A percentile compares a stretch with the other conserved stretches of the same genome.
phyloP scores from a whole-genome alignment of 2,797 vertebrate genomes.

The Helicolenus hilgendorfi region DNA sequence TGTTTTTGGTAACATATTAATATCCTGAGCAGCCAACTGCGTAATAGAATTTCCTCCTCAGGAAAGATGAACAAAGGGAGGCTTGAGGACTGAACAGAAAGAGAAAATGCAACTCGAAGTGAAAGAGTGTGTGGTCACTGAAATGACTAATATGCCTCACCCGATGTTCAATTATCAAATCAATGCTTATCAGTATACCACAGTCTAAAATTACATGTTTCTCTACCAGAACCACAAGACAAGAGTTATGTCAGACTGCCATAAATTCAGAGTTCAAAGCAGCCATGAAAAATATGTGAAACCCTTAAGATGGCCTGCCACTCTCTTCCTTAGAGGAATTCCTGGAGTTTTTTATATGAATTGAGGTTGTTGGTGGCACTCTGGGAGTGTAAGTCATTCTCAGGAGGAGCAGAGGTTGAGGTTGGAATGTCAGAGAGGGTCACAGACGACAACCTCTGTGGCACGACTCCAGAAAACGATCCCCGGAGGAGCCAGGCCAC shows the following conservation, averaged over 20 bases:
- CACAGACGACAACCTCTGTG: conserved; percentile 82
- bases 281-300: conserved; percentile 39
- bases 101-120: conserved; percentile 49
- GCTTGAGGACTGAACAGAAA: conserved; percentile 38
- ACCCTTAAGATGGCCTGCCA: conserved; percentile 5
- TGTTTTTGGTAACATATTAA: conserved; percentile 1
- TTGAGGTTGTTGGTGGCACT: conserved; percentile 51
- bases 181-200: conserved; percentile 44
- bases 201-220: conserved; percentile 22
- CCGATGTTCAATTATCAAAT: conserved; percentile 30
- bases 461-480: conserved; percentile 64
- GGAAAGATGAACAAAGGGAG: conserved; percentile 47
- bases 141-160: conserved; percentile 52
- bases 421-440: conserved; percentile 92
- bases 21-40: conserved; percentile 11
- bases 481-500: conserved; percentile 40
- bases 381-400: conserved; percentile 89
- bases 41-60: conserved; percentile 48
- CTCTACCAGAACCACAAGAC: conserved; percentile 58
- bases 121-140: conserved; percentile 45
- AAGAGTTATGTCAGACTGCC: conserved; percentile 28
- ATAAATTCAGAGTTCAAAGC: conserved; percentile 61
- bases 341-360: conserved; percentile 23
- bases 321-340: conserved; percentile 34
- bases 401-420: conserved; percentile 89